Conservation (phyloP, 2,888 invertebrate species). For the Tetragonula carbonaria region DNA sequence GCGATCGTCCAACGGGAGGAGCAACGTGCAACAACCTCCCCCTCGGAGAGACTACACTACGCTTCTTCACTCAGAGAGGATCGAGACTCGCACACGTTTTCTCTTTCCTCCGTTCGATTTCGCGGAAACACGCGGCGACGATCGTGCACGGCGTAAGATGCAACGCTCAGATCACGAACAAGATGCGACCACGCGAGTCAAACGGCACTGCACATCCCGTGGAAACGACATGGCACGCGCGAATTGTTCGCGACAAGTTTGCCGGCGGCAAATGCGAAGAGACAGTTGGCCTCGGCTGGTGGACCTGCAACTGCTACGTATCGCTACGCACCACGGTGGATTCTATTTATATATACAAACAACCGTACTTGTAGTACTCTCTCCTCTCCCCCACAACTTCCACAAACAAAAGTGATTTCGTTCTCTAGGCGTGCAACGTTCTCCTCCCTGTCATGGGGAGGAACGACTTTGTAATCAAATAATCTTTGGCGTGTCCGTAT, state of each 20-base stretch:
- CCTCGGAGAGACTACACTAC: neutral
- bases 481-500: neutral
- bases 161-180: conserved; percentile 35
- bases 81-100: neutral
- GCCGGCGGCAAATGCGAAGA: neutral
- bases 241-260: conserved; percentile 61
- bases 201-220: conserved; percentile 41
- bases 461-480: neutral
- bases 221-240: conserved; percentile 31
- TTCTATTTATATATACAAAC: conserved; percentile 67
- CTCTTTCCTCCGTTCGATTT: neutral
- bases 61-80: neutral
- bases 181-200: conserved; percentile 27
- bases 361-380: conserved; percentile 12
- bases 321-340: conserved; percentile 40
- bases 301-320: conserved; percentile 15
- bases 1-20: neutral
- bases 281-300: neutral
- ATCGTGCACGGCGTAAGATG: neutral
- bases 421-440: conserved; percentile 10
- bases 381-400: conserved; percentile 38
- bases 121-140: neutral
- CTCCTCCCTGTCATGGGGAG: conserved; percentile 35
- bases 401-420: conserved; percentile 54
- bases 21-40: neutral